Base-by-base conservation (phyloP, 2,888 invertebrate genomes). In the Agrotis ipsilon region DNA sequence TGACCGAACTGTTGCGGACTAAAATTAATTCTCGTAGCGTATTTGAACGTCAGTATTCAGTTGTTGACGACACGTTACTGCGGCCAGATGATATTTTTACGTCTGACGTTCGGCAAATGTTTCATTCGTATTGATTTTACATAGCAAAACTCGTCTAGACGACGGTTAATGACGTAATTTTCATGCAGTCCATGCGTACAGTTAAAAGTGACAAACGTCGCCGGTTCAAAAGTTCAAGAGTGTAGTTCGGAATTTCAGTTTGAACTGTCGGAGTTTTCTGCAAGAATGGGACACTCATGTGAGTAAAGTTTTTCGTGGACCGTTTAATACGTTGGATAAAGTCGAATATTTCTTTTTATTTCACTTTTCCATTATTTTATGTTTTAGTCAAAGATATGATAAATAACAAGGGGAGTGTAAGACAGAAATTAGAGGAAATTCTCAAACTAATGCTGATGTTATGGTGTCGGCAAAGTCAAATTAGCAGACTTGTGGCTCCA, bases 381-480 rank as follows among this genome's bases (percentile, higher is more conserved):
- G 78, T 93, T 94, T 87, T 95, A 96, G 96, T 96, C 78, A 92
- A 86, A 89, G 91, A 93, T 75, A 88, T 93, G 78, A 87, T 94
- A 86, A 91, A 89, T 82, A 90, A 93, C 19, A 94, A 92, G 69
- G 96, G 94, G 52, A 94, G 90, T 86, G 87, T 96, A 64, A 91
- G 95, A 72, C 96, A 97, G 81, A 97, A 97, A 88, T 94, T 98
- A 87, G 98, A 98, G 91, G 98, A 98, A 89, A 96, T 98, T 79
- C 96, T 98, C 87, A 98, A 98, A 92, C 96, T 98, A 87, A 98
- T 98, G 98, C 96, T 98, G 87, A 96, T 98, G 89, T 97, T 98
- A 61, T 98, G 98, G 98, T 98, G 98, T 91, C 97, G 97, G 85
- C 98, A 98, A 91, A 97, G 97, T 84, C 97, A 97, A 93, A 97